A percentile compares a stretch with the other conserved stretches of the same genome.
phyloP scores from a whole-genome alignment of 2,888 invertebrate genomes.

The Chironomus riparius region DNA sequence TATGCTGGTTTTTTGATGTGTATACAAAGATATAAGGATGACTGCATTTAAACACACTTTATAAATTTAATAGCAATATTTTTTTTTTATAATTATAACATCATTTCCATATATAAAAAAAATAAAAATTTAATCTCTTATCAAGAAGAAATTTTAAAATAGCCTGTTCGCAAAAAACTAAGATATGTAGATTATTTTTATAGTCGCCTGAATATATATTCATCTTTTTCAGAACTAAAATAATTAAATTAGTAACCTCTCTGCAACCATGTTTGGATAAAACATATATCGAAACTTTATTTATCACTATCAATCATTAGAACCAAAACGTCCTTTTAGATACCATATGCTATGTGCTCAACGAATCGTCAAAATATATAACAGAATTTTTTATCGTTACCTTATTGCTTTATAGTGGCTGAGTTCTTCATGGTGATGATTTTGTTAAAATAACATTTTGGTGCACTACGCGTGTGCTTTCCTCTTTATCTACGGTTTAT shows the following conservation, averaged over 20 bases:
- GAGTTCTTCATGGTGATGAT: conserved; percentile 24
- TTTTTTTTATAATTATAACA: too few species aligned
- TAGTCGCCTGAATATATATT: too few species aligned
- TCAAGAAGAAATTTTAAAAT: too few species aligned
- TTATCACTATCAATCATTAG: conserved; percentile 2
- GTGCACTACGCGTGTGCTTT: conserved; percentile 21
- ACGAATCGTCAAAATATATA: not conserved
- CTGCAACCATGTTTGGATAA: not conserved
- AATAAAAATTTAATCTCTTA: too few species aligned
- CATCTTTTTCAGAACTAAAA: not conserved
- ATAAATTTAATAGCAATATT: not conserved
- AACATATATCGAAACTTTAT: not conserved
- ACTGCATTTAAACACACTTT: not conserved
- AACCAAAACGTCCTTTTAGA: not conserved
- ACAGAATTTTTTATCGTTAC: conserved; percentile 1
- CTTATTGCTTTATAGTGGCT: conserved; percentile 19
- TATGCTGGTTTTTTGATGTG: not conserved
- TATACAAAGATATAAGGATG: not conserved
- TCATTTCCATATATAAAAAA: too few species aligned
- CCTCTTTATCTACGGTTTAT: conserved; percentile 3
- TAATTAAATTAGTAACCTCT: not conserved
- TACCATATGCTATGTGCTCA: not conserved
- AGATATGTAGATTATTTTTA: too few species aligned
- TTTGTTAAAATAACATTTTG: not conserved
- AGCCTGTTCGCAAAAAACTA: too few species aligned